Evolutionary conservation across 2,113 vertebrate genomes (phyloP), one percentile per base, ranked within the genome.

Genomic region (Fulica atra): DNA sequence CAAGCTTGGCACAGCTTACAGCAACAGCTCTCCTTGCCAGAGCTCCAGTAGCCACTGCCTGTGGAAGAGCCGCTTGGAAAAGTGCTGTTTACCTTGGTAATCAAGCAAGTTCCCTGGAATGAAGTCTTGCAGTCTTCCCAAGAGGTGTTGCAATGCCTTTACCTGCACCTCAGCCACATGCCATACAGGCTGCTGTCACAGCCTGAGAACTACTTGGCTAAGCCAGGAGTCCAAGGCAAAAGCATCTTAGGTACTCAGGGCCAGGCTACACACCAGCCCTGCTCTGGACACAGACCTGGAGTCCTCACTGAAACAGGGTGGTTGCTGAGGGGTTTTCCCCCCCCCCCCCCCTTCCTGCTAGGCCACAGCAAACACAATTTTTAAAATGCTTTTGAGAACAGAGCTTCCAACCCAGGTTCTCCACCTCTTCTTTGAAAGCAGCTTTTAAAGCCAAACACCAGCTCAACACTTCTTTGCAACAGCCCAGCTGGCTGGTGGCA

Each of bases 11-110:
- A 93, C 4, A 42, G 76, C 81, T 35, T 69, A 92, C 33, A 96
- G 91, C 93, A 95, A 96, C 95, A 96, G 48, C 38, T 74, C 40
- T 74, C 69, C 80, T 59, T 89, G 85, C 90, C 95, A 96, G 89
- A 85, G 86, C 44, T 48, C 61, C 50, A 92, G 77, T 24, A 91
- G 80, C 73, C 54, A 84, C 79, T 73, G 61, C 54, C 83, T 95
- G 80, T 40, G 88, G 92, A 96, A 92, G 77, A 96, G 91, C 73
- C 15, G 2, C 90, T 88, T 24, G 28, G 72, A 71, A 77, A 88
- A 92, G 16, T 2, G 5, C 77, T 94, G 86, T 96, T 96, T 96
- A 95, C 81, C 54, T 29, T 96, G 93, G 89, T 93, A 72, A 92
- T 72, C 86, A 94, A 79, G 77, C 83, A 81, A 86, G 88, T 66